Base-by-base conservation (phyloP, 2,888 invertebrate genomes). In the Enoplolaimus lenunculus region DNA sequence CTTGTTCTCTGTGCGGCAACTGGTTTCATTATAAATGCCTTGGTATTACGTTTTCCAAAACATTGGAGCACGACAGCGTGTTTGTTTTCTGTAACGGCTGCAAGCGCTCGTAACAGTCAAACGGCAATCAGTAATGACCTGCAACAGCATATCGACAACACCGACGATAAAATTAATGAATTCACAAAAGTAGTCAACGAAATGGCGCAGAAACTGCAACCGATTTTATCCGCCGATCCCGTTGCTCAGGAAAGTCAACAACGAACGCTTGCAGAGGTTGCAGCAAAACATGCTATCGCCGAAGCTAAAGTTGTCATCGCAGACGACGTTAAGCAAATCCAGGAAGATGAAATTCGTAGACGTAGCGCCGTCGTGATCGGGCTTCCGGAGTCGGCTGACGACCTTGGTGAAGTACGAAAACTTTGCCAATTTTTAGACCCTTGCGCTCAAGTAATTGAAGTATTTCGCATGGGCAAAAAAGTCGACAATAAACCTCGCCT, bases 371-470 rank as follows among this genome's bases (percentile, higher is more conserved):
- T 62, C 28, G 31, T 62, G 16, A 29, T 31, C 13, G 62, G 62
- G 28, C 29, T 62, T 62, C 62, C 28, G 7, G 62, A 62, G 28
- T 31, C 29, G 16, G n/a, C 29, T 29, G 16, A 26, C 29, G 62
- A 62, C 28, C 31, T 62, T 29, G 62, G 31, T 31, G 62, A 62
- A 29, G 62, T 62, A 29, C 31, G 29, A 29, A n/a, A 31, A 62
- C 62, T 62, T 62, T 62, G 62, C n/a, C 28, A n/a, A 31, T 62
- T 62, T 29, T 62, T 62, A 29, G 62, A 62, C 31, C 62, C 62
- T 13, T 62, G 29, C 62, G 7, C 62, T 62, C 28, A 26, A 29
- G 62, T 62, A 29, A 13, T 26, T 62, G 62, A 62, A n/a, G 62
- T 62, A 13, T 62, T 29, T 62, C 62, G 62, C 29, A 62, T 62